Base-by-base conservation (phyloP, 2,113 vertebrate genomes). In the Eulemur rufifrons region DNA sequence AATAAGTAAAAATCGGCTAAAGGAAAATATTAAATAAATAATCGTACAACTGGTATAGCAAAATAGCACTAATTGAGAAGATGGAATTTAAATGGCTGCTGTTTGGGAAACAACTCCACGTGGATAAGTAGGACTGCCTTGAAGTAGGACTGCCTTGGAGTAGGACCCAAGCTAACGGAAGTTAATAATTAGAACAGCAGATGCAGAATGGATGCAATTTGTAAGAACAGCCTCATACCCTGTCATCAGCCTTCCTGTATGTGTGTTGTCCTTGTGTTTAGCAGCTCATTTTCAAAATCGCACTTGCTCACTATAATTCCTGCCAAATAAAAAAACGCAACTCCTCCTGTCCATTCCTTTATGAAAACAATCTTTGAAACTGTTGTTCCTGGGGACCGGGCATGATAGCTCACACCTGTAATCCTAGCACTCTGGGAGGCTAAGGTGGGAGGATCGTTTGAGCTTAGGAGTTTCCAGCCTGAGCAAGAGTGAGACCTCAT, bases 341-440 rank as follows among this genome's bases (percentile, higher is more conserved):
- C 47, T 59, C 25, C 37, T 87, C 82, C 73, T 12, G 29, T 25
- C 66, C 95, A 45, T 77, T 61, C 12, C 37, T n/a, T 91, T 86
- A 94, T 93, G 12, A 94, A 61, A 97, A 97, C 42, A 18, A 77
- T 95, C 78, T 97, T 86, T 77, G 92, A 97, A 94, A 97, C 3
- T 93, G 88, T 76, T 54, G 39, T 64, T 97, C 74, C 93, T 17
- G 6, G 17, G 17, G 9, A 11, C 47, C 17, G 52, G 52, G 52
- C 4, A 15, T 5, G 15, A 12, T 50, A 12, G 50, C 50, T 50
- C 50, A 50, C 12, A 14, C 12, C 50, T 54, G 52, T 18, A 54
- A 54, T 54, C 52, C 52, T 54, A 54, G 15, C 15, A 54, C 15
- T 54, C 15, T 54, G 52, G 52, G 15, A 54, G 52, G 52, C 52